A percentile compares a stretch with the other conserved stretches of the same genome.
These are phyloP conservation scores for Nymphalis c-album DNA, from an alignment of 2,888 invertebrate genomes.

Conservation along the genomic window DNA sequence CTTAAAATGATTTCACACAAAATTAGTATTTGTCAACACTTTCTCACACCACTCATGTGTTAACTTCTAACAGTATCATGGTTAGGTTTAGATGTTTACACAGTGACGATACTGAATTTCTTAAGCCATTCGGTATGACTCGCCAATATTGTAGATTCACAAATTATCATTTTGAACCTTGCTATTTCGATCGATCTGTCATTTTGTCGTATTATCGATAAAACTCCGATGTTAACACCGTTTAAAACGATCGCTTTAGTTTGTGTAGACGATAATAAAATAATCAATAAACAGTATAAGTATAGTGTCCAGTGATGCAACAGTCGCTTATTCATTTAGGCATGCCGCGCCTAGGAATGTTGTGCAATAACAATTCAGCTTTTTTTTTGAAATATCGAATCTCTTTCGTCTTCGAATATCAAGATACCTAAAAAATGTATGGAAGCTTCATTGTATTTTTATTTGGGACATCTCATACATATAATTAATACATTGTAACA, in stretches of 20 bases:
- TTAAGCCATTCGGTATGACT: slow-evolving; percentile 8
- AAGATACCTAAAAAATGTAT: too few relatives aligned
- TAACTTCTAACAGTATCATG: slow-evolving; percentile 22
- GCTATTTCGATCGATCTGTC: neutral
- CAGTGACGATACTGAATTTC: neutral
- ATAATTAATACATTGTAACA: too few relatives aligned
- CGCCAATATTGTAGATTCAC: neutral
- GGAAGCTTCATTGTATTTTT: too few relatives aligned
- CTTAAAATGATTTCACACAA: neutral
- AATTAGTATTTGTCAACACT: neutral
- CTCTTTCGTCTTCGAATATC: too few relatives aligned
- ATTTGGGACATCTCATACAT: too few relatives aligned
- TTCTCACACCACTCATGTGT: slow-evolving; percentile 1
- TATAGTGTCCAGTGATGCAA: slow-evolving; percentile 56
- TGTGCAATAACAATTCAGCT: slow-evolving; percentile 2
- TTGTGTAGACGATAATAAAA: slow-evolving; percentile 52
- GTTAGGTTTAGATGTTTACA: slow-evolving; percentile 10
- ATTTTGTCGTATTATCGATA: slow-evolving; percentile 49
- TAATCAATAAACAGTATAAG: slow-evolving; percentile 51
- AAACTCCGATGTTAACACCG: slow-evolving; percentile 50
- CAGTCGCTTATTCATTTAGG: slow-evolving; percentile 32
- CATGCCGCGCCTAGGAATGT: slow-evolving; percentile 12
- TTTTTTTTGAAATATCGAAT: neutral
- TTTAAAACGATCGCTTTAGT: slow-evolving; percentile 18
- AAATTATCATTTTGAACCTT: neutral